phyloP scores from a whole-genome alignment of 2,797 vertebrate genomes.

The Channa striata region DNA sequence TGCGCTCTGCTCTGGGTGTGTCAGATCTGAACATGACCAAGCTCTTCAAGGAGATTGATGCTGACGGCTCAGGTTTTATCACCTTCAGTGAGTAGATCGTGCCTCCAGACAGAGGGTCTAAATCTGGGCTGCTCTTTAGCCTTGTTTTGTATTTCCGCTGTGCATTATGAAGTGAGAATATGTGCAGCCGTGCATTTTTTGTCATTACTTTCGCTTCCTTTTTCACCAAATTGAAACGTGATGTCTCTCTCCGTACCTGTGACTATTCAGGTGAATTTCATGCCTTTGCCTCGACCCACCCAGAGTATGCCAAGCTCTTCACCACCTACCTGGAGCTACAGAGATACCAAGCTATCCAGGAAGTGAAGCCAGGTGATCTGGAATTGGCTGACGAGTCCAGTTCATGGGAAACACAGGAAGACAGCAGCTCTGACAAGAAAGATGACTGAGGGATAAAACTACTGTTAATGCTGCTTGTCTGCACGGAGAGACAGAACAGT shows the following conservation, averaged over 20 bases:
- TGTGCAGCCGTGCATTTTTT: not conserved
- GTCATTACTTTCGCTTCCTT: not conserved
- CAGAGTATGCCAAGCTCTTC: slow-evolving; percentile 95
- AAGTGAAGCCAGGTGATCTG: slow-evolving; percentile 59
- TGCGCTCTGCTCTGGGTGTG: slow-evolving; percentile 92
- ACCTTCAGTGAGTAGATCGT: slow-evolving; percentile 89
- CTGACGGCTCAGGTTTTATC: slow-evolving; percentile 87
- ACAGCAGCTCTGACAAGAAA: slow-evolving; percentile 92
- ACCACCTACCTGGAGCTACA: slow-evolving; percentile 97
- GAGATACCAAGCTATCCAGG: slow-evolving; percentile 88
- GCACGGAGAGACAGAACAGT: slow-evolving; percentile 12
- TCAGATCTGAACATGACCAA: slow-evolving; percentile 89
- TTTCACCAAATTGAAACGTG: not conserved
- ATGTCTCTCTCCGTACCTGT: slow-evolving; percentile 10
- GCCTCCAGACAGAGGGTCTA: not conserved
- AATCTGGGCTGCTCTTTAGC: not conserved
- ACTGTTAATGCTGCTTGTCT: slow-evolving; percentile 7
- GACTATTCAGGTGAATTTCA: slow-evolving; percentile 89
- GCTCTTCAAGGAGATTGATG: slow-evolving; percentile 94
- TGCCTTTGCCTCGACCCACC: slow-evolving; percentile 89
- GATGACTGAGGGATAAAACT: slow-evolving; percentile 85
- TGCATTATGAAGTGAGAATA: not conserved
- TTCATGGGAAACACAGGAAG: slow-evolving; percentile 77
- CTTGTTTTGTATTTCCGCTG: not conserved
- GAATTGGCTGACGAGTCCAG: slow-evolving; percentile 64